These are phyloP conservation scores for Petrocephalus microphthalmus DNA, from an alignment of 2,113 vertebrate genomes.

Conservation along the genomic window DNA sequence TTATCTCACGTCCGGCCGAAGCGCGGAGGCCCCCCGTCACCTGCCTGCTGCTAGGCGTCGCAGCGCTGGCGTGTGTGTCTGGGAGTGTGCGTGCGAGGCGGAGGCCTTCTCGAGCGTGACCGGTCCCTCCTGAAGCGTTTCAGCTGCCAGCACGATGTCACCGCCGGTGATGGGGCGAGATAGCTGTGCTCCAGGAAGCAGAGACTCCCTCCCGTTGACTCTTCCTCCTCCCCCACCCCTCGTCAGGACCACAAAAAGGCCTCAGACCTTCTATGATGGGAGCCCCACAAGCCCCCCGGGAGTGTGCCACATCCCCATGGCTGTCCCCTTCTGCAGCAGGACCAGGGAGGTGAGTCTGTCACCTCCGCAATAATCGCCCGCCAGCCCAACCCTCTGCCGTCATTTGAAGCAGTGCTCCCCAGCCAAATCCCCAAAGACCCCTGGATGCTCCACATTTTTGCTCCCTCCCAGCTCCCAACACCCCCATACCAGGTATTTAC, in stretches of 20 bases:
- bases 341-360: slow-evolving; percentile 79
- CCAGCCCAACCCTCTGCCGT: background rate
- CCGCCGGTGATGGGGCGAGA: background rate
- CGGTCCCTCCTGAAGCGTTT: background rate
- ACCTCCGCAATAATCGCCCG: background rate
- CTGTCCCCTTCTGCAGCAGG: slow-evolving; percentile 86
- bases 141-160: background rate
- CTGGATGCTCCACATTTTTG: too few relatives aligned
- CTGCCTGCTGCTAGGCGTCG: background rate
- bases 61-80: background rate
- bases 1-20: background rate
- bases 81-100: background rate
- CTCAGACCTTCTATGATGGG: slow-evolving; percentile 83
- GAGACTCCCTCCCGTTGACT: background rate
- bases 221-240: slow-evolving; percentile 12
- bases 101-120: background rate
- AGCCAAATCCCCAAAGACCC: too few relatives aligned
- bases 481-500: too few relatives aligned
- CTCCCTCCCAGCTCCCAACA: too few relatives aligned
- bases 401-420: background rate
- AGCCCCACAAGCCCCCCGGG: slow-evolving; percentile 63
- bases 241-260: slow-evolving; percentile 78
- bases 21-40: background rate
- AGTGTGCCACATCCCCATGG: slow-evolving; percentile 90
- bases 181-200: background rate